Base-by-base conservation (phyloP, 2,113 vertebrate species). In the Atlantisia rogersi region DNA sequence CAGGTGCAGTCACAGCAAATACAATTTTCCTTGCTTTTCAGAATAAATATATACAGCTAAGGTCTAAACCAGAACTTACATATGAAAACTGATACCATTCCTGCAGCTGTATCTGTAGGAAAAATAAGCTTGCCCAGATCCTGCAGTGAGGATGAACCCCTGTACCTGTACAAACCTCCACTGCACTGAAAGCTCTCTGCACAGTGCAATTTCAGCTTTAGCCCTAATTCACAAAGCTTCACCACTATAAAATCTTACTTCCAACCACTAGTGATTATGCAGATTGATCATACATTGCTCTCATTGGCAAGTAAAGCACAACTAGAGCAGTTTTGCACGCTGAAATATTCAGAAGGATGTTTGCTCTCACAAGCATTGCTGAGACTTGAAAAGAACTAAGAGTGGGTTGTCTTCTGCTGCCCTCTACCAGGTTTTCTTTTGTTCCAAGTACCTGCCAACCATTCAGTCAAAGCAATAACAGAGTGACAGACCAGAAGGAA, bases 401-500 rank as follows among this genome's bases (percentile, higher is more conserved):
- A 65, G n/a, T 35, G 31, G 64, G 42, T 12, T 63, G 9, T 53
- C 29, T 44, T 35, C 68, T 88, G 44, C 32, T 58, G 24, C 24
- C 24, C 46, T 52, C 56, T 22, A 62, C 26, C n/a, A 62, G 24
- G 24, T 76, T 73, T 69, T 77, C 55, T 86, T 39, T 78, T 31
- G 9, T 39, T 58, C 50, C 22, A 19, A 60, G 46, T 58, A 53
- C 24, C 5, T 75, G 22, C 55, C 19, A 69, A 15, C 22, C 56
- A 62, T 60, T 81, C n/a, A 44, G 37, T 90, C 91, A 70, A 76
- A 79, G 56, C 39, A 76, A 2, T 28, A 79, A 60, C 19, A 86
- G 37, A 96, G 64, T 22, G 68, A 94, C 98, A 96, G 63, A 99
- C 99, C 99, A 97, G 97, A 96, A 85, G 98, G 97, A 73, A 99